phyloP scores from a whole-genome alignment of 1,140 invertebrate species.

The Gonioctena quinquepunctata region DNA sequence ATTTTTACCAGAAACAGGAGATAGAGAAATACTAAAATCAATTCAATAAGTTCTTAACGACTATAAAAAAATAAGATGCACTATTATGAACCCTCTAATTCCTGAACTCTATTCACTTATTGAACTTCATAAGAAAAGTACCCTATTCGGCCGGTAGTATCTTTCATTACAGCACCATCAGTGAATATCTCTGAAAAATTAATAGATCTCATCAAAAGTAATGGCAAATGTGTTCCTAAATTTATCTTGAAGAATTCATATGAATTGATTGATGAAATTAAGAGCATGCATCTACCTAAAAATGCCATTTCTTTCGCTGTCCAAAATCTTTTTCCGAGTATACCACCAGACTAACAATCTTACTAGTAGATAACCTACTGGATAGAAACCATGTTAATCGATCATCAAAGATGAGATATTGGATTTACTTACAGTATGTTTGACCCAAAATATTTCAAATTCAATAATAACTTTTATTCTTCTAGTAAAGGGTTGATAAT shows the following conservation, averaged over 20 bases:
- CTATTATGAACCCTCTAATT: background rate
- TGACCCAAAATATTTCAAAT: too few species aligned
- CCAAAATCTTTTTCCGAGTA: background rate
- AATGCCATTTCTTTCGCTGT: too few species aligned
- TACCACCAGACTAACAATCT: background rate
- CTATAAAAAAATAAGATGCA: background rate
- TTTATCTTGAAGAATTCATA: background rate
- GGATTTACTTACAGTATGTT: too few species aligned
- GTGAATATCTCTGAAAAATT: background rate
- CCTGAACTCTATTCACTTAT: background rate
- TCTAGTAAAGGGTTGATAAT: too few species aligned
- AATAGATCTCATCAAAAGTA: background rate
- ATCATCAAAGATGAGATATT: too few species aligned
- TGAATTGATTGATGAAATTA: background rate
- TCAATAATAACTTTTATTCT: too few species aligned
- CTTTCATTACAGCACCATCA: background rate
- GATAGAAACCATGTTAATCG: too few species aligned
- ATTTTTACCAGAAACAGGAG: too few species aligned
- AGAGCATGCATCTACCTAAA: background rate
- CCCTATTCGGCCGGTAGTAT: background rate
- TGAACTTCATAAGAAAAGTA: background rate
- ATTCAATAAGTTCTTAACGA: too few species aligned
- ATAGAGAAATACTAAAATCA: too few species aligned
- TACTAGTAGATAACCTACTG: too few species aligned
- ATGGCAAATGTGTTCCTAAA: background rate